phyloP scores from a whole-genome alignment of 2,888 invertebrate species.

The Eremobia ochroleuca region DNA sequence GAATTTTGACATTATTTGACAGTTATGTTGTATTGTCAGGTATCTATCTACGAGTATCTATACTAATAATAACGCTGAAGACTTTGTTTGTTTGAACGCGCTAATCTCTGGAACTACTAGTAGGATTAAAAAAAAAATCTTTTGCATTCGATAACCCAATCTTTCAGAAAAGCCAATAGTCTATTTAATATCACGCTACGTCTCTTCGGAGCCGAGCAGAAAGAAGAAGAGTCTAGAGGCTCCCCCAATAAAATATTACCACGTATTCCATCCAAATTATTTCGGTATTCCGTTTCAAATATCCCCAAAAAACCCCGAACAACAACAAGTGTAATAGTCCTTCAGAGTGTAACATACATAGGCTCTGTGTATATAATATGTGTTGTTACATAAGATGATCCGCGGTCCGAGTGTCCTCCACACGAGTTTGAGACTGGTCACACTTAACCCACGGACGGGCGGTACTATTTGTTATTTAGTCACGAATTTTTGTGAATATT shows the following conservation, averaged over 20 bases:
- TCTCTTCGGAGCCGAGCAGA: too few relatives aligned
- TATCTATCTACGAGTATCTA: too few relatives aligned
- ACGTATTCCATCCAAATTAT: neutral
- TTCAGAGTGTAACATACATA: neutral
- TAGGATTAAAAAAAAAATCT: too few relatives aligned
- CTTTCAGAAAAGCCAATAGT: too few relatives aligned
- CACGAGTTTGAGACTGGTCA: conserved; percentile 47
- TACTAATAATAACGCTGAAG: too few relatives aligned
- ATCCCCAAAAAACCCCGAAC: conserved; percentile 2
- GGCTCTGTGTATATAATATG: conserved; percentile 1
- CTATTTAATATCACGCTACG: too few relatives aligned
- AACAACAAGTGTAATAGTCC: conserved; percentile 26
- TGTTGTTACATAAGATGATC: conserved; percentile 50
- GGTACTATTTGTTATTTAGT: conserved; percentile 43
- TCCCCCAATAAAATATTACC: neutral
- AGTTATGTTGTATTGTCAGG: too few relatives aligned
- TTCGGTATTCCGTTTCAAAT: neutral
- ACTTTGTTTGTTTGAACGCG: too few relatives aligned
- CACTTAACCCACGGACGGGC: neutral
- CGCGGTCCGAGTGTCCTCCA: conserved; percentile 47
- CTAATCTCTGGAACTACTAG: too few relatives aligned
- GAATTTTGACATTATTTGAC: too few relatives aligned
- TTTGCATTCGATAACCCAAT: too few relatives aligned
- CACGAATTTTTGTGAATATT: neutral
- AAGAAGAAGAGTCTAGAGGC: too few relatives aligned